Conservation (phyloP, 2,113 vertebrate genomes). For the Archilochus colubris region DNA sequence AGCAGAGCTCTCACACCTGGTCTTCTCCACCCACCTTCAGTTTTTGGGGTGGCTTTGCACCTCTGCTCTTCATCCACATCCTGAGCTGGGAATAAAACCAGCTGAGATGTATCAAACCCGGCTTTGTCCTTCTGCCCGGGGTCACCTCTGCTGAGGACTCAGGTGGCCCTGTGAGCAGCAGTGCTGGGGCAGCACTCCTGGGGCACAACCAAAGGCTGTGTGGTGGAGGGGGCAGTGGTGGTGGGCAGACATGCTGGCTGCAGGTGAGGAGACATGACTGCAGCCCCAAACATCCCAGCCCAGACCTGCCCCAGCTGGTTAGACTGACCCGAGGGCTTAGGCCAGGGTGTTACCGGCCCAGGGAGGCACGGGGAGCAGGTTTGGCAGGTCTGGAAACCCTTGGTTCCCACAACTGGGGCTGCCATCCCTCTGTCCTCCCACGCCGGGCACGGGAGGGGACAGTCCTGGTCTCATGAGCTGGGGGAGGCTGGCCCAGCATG, state of each 20-base stretch:
- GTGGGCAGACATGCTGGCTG: background rate
- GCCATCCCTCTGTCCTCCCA: conserved; percentile 21
- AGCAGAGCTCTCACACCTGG: background rate
- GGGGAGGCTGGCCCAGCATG: background rate
- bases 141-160: background rate
- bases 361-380: background rate
- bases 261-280: background rate
- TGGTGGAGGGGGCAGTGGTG: rapidly evolving
- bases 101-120: background rate
- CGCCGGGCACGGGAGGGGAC: background rate
- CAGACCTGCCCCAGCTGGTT: conserved; percentile 5
- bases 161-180: background rate
- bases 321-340: conserved; percentile 36
- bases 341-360: conserved; percentile 51
- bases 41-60: background rate
- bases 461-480: background rate
- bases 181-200: rapidly evolving
- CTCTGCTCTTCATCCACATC: rapidly evolving
- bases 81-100: background rate
- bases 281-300: background rate
- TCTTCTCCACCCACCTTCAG: background rate
- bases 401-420: background rate
- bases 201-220: rapidly evolving
- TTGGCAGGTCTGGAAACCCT: background rate
- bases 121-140: background rate